Percentiles rank a stretch among this genome's conserved stretches.
These are phyloP conservation scores for Poecile montanus DNA, from an alignment of 2,797 vertebrate species.

Conservation along the genomic window DNA sequence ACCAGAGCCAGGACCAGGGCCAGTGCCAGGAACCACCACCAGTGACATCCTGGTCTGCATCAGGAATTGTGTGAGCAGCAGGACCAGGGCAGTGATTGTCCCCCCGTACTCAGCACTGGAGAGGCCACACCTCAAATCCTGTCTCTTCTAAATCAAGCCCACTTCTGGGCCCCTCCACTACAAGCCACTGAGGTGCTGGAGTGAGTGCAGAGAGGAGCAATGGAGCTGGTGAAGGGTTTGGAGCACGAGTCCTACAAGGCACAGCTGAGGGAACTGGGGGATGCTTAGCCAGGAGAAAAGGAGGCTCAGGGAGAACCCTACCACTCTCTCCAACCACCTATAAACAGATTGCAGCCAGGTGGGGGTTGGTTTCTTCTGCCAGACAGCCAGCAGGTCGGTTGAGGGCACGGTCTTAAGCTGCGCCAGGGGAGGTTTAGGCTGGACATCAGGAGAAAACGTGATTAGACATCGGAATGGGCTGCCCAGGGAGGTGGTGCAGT, in stretches of 20 bases:
- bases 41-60: not conserved
- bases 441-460: not conserved
- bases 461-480: not conserved
- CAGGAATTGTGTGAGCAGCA: not conserved
- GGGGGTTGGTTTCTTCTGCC: too few relatives aligned
- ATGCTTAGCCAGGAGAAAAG: not conserved
- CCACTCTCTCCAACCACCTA: not conserved
- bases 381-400: not conserved
- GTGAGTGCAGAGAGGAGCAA: not conserved
- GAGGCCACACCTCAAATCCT: not conserved
- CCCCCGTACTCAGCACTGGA: not conserved
- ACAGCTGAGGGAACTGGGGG: not conserved
- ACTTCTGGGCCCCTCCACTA: not conserved
- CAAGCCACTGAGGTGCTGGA: not conserved
- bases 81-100: not conserved
- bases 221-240: not conserved
- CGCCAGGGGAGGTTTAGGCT: not conserved
- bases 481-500: too few relatives aligned
- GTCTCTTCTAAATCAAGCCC: not conserved
- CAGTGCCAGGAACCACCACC: not conserved
- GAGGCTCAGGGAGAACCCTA: not conserved
- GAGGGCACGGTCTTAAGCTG: not conserved
- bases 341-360: not conserved
- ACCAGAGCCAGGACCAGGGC: not conserved
- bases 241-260: not conserved